phyloP scores from a whole-genome alignment of 2,113 vertebrate species.

The Pygoscelis antarcticus region DNA sequence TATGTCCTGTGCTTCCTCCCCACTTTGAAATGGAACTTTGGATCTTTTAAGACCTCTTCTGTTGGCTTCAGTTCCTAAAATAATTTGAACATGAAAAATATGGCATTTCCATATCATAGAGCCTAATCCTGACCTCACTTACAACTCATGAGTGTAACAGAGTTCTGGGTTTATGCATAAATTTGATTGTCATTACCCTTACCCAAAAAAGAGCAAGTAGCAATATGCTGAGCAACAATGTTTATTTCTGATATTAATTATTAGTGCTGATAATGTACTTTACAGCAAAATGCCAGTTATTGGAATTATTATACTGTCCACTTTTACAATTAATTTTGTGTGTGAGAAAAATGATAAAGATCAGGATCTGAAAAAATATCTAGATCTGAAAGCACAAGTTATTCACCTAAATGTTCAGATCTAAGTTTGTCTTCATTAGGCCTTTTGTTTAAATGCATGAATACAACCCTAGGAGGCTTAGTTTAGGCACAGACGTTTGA shows the following conservation, averaged over 20 bases:
- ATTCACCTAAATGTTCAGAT: background rate
- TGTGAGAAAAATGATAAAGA: too few relatives aligned
- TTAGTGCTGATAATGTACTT: background rate
- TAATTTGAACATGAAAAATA: background rate
- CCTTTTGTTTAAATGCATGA: background rate
- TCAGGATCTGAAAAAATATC: background rate
- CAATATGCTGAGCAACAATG: background rate
- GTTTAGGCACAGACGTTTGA: background rate
- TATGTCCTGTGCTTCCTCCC: background rate
- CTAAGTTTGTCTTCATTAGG: background rate
- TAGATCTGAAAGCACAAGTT: background rate
- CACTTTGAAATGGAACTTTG: background rate
- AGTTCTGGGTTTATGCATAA: background rate
- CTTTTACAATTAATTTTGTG: background rate
- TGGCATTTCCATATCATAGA: background rate
- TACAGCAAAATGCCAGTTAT: background rate
- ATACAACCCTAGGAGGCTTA: background rate
- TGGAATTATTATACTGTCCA: background rate
- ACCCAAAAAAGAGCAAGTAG: background rate
- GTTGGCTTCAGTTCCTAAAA: background rate
- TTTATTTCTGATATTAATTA: background rate
- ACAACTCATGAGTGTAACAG: background rate
- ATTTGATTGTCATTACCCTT: background rate
- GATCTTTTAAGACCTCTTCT: background rate
- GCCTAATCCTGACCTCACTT: background rate